phyloP scores from a whole-genome alignment of 1,140 invertebrate genomes.

The Carposina sasakii region DNA sequence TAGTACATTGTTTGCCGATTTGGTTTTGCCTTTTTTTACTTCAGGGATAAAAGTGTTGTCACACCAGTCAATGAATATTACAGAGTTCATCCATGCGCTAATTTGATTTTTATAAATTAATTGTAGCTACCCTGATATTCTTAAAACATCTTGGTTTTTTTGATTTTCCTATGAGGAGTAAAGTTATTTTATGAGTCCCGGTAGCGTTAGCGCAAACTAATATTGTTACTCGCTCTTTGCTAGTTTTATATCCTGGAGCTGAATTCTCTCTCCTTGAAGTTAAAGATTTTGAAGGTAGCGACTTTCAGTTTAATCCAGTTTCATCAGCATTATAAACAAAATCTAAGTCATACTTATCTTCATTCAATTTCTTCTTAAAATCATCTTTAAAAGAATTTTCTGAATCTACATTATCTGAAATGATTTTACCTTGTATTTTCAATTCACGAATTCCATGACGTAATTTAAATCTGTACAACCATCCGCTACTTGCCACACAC shows the following conservation, averaged over 20 bases:
- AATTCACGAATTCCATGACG: constrained; percentile 37
- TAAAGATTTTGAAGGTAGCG: constrained; percentile 24
- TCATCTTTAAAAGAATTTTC: constrained; percentile 16
- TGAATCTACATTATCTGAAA: constrained; percentile 24
- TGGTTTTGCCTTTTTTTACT: constrained; percentile 30
- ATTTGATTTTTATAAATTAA: constrained; percentile 22
- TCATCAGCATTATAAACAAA: constrained; percentile 28
- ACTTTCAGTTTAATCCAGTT: constrained; percentile 26
- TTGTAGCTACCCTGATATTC: constrained; percentile 19
- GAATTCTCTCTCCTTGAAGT: constrained; percentile 20
- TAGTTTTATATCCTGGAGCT: constrained; percentile 24
- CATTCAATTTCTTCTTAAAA: constrained; percentile 23
- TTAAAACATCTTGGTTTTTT: constrained; percentile 22
- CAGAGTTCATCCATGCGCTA: constrained; percentile 32
- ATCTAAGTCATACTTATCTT: constrained; percentile 26
- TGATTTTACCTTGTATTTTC: constrained; percentile 30
- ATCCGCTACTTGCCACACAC: constrained; percentile 42
- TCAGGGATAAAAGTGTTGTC: constrained; percentile 38
- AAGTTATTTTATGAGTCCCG: constrained; percentile 23
- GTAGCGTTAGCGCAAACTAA: constrained; percentile 28
- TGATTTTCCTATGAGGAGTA: constrained; percentile 24
- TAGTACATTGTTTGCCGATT: constrained; percentile 41
- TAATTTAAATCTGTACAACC: constrained; percentile 38
- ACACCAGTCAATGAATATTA: constrained; percentile 40
- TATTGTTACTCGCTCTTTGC: constrained; percentile 28